Conservation (phyloP, 2,888 invertebrate genomes). For the Griposia aprilina region DNA sequence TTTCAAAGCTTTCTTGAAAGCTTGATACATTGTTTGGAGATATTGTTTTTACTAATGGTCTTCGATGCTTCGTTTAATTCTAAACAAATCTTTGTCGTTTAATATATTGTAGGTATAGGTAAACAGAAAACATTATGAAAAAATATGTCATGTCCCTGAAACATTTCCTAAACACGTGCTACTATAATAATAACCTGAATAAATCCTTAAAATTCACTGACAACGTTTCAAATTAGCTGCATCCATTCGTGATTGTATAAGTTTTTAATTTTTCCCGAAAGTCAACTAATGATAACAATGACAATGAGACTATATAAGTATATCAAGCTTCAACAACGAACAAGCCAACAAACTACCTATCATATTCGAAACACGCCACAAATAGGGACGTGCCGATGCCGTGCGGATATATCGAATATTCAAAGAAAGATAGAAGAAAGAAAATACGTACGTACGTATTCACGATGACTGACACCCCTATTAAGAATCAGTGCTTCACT, state of each 20-base stretch:
- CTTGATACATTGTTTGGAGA: slow-evolving; percentile 50
- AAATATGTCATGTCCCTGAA: too few relatives aligned
- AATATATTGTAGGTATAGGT: too few relatives aligned
- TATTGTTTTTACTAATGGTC: slow-evolving; percentile 39
- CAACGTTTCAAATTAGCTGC: neutral
- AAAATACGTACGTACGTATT: too few relatives aligned
- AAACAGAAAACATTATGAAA: too few relatives aligned
- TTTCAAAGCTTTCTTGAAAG: too few relatives aligned
- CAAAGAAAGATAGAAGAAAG: too few relatives aligned
- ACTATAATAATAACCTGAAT: too few relatives aligned
- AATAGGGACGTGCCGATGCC: slow-evolving; percentile 6
- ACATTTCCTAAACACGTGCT: too few relatives aligned
- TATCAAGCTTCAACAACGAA: slow-evolving; percentile 1
- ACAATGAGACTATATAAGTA: neutral
- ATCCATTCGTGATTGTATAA: neutral
- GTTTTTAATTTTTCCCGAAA: neutral
- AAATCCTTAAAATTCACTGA: too few relatives aligned
- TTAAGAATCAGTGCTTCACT: slow-evolving; percentile 20
- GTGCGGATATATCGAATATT: slow-evolving; percentile 25
- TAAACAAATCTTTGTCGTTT: too few relatives aligned
- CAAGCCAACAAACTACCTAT: slow-evolving; percentile 13
- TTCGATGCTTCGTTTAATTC: too few relatives aligned
- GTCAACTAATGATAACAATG: slow-evolving; percentile 8
- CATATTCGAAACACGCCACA: slow-evolving; percentile 31
- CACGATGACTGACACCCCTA: slow-evolving; percentile 32